Base-by-base conservation (phyloP, 2,888 invertebrate species). In the Caenorhabditis sp. region DNA sequence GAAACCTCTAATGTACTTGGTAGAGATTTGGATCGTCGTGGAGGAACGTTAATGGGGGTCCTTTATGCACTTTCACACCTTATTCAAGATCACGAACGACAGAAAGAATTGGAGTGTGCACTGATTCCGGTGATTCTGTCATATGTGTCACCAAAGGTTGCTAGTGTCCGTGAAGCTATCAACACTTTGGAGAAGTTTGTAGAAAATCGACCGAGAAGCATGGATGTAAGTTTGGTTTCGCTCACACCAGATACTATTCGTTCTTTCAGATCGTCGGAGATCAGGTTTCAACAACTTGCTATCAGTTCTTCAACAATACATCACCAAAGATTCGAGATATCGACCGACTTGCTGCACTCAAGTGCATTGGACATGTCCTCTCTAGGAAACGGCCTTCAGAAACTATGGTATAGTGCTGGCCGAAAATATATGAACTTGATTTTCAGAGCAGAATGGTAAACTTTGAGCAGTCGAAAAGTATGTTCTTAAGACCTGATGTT, bases 351-450 rank as follows among this genome's bases (percentile, higher is more conserved):
- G 64, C 63, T 10, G 87, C 88, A 6, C 79, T 88, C n/a, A 86
- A 86, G 61, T 87, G 86, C 35, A 87, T 88, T 22, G 88, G 88
- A 56, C 82, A 82, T 59, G 84, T 87, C 7, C 73, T 88, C 26
- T 85, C 87, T 12, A 64, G 56, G 10, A 64, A 64, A 28, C 73
- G 64, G 19, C 76, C 85, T n/a, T 49, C 66, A 3, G 75, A 80
- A 1, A 83, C 86, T 41, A 88, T 87, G 86, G 87, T 86, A 47
- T n/a, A n/a, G n/a, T n/a, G n/a, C n/a, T n/a, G n/a, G n/a, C n/a
- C n/a, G n/a, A n/a, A n/a, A n/a, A n/a, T n/a, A n/a, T n/a, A n/a
- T n/a, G n/a, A n/a, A n/a, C n/a, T n/a, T n/a, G n/a, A n/a, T n/a
- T n/a, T n/a, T n/a, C n/a, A n/a, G n/a, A n/a, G n/a, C n/a, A n/a